Percentiles rank a stretch among this genome's conserved stretches.
Conservation (phyloP, 2,797 vertebrate species). For the Pantherophis alleghaniensis region DNA sequence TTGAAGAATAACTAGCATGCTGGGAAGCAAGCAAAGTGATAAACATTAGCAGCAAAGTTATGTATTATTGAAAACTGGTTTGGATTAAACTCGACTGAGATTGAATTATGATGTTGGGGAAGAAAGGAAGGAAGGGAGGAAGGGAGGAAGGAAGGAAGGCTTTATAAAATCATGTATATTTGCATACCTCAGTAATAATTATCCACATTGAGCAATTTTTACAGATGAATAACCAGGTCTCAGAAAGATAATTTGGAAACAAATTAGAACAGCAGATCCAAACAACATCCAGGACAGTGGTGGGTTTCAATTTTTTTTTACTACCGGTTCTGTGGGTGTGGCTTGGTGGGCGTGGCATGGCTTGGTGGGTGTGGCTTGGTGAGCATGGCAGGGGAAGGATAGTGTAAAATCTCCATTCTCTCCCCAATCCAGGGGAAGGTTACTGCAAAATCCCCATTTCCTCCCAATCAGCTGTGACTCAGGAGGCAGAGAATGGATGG, state of each 20-base stretch:
- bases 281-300: background rate
- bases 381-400: no score
- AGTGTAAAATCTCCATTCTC: no score
- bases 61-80: background rate
- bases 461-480: no score
- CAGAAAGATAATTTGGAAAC: conserved; percentile 18
- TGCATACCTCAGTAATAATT: conserved; percentile 14
- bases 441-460: no score
- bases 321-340: no score
- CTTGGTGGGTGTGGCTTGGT: no score
- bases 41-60: background rate
- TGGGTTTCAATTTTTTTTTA: no score
- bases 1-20: background rate
- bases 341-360: no score
- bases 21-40: background rate
- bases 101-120: background rate
- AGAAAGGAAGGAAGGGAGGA: no score
- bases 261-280: conserved; percentile 17
- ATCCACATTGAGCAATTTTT: conserved; percentile 3
- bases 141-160: background rate
- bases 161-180: background rate
- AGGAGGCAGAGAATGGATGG: no score
- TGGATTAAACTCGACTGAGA: background rate
- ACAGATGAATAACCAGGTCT: conserved; percentile 15
- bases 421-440: no score